Percentiles rank a stretch among this genome's conserved stretches.
Evolutionary conservation across 2,888 invertebrate genomes (phyloP).

Genomic region (Tuta absoluta): DNA sequence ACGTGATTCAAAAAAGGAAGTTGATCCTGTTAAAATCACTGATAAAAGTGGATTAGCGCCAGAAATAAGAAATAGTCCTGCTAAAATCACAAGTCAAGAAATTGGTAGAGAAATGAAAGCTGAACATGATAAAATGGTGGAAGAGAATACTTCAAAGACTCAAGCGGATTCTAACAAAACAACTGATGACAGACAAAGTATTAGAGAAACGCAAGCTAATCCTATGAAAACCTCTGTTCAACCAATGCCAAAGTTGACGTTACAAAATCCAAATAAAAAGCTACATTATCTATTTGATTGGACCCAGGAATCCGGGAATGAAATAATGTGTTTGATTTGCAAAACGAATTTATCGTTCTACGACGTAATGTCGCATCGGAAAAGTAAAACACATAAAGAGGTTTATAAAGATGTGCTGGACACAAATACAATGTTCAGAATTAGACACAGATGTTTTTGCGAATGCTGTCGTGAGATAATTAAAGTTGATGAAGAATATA

Average conservation of each 20-base stretch:
- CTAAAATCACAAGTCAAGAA: too few species aligned
- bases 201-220: neutral
- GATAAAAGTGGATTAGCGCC: too few species aligned
- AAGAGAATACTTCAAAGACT: too few species aligned
- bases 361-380: neutral
- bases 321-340: neutral
- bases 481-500: neutral
- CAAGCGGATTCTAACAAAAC: too few species aligned
- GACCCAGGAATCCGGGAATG: neutral
- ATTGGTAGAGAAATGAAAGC: too few species aligned
- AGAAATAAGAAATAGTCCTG: too few species aligned
- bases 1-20: neutral
- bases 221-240: neutral
- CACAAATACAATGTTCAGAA: slow-evolving; percentile 15
- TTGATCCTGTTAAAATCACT: too few species aligned
- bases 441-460: slow-evolving; percentile 8
- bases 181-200: neutral
- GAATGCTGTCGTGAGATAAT: slow-evolving; percentile 12
- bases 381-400: neutral
- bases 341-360: neutral
- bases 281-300: neutral
- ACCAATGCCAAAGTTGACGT: neutral
- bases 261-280: neutral
- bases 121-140: too few species aligned
- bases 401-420: neutral